Evolutionary conservation across 2,113 vertebrate species (phyloP).

Genomic region (Perca fluviatilis): DNA sequence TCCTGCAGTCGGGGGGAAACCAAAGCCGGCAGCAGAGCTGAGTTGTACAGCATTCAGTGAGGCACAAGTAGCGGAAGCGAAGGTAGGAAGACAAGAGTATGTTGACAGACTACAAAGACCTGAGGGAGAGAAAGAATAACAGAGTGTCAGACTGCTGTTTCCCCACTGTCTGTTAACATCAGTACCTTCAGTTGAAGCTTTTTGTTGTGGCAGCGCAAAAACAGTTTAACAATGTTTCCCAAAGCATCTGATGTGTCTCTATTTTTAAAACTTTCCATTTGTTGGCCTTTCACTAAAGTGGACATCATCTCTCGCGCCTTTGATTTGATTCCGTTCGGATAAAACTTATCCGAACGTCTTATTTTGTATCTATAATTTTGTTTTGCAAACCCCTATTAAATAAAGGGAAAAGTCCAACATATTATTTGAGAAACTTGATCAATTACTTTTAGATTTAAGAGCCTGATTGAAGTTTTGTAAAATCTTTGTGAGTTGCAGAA

Average conservation of each 20-base stretch:
- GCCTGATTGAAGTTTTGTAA: neutral
- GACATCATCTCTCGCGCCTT: neutral
- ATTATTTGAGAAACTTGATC: slow-evolving; percentile 2
- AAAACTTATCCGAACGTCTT: neutral
- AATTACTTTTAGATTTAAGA: slow-evolving; percentile 5
- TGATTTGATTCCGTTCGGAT: neutral
- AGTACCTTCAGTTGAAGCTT: neutral
- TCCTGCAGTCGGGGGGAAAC: slow-evolving; percentile 41
- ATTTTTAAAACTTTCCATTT: slow-evolving; percentile 1
- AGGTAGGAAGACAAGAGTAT: slow-evolving; percentile 35
- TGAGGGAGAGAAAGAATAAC: slow-evolving; percentile 62
- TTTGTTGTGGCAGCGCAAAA: neutral
- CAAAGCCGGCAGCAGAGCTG: slow-evolving; percentile 23
- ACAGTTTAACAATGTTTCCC: neutral
- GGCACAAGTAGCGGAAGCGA: slow-evolving; percentile 33
- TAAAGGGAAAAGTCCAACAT: neutral
- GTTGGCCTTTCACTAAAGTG: neutral
- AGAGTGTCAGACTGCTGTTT: slow-evolving; percentile 52
- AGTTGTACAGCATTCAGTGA: slow-evolving; percentile 24
- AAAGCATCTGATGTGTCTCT: neutral
- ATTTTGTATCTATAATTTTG: neutral
- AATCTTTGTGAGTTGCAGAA: neutral
- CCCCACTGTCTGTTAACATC: slow-evolving; percentile 18
- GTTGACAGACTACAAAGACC: slow-evolving; percentile 69
- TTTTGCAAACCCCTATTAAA: neutral